Evolutionary conservation across 2,888 invertebrate species (phyloP).

Genomic region (Hirtodrosophila histrioides): DNA sequence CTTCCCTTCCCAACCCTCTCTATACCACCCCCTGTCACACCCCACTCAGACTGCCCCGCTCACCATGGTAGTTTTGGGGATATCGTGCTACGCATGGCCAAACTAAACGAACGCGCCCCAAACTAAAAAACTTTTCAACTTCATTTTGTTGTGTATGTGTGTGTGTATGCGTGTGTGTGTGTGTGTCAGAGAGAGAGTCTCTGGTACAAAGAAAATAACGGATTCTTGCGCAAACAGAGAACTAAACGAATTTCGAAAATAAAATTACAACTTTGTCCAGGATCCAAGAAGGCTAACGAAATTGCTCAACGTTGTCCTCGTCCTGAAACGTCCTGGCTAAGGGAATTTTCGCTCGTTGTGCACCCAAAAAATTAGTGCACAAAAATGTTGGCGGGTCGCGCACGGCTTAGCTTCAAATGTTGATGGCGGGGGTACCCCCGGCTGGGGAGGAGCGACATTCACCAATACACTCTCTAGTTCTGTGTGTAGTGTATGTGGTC

Average conservation of each 20-base stretch:
- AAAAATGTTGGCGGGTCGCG: constrained; percentile 61
- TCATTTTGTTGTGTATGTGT: constrained; percentile 52
- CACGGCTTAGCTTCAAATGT: constrained; percentile 49
- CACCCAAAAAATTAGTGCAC: constrained; percentile 66
- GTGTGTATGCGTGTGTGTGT: constrained; percentile 19
- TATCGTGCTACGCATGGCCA: constrained; percentile 64
- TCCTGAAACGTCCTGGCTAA: constrained; percentile 9
- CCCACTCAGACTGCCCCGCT: constrained; percentile 2
- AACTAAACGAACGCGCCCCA: constrained; percentile 65
- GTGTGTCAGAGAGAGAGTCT: constrained; percentile 14
- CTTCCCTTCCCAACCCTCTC: background rate
- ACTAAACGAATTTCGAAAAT: constrained; percentile 80
- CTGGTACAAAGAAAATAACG: constrained; percentile 73
- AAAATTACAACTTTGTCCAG: constrained; percentile 78
- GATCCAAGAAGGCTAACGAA: constrained; percentile 64
- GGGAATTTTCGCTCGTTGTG: constrained; percentile 45
- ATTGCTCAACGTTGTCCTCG: constrained; percentile 44
- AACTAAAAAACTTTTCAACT: constrained; percentile 72
- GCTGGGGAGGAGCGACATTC: background rate
- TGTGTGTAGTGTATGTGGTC: constrained; percentile 14
- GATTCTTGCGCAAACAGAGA: constrained; percentile 78
- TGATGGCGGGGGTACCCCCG: background rate
- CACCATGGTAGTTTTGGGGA: constrained; percentile 44
- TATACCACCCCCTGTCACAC: constrained; percentile 1
- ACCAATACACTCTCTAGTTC: no score